These are phyloP conservation scores for Acromyrmex charruanus DNA, from an alignment of 1,140 invertebrate genomes.

Conservation along the genomic window DNA sequence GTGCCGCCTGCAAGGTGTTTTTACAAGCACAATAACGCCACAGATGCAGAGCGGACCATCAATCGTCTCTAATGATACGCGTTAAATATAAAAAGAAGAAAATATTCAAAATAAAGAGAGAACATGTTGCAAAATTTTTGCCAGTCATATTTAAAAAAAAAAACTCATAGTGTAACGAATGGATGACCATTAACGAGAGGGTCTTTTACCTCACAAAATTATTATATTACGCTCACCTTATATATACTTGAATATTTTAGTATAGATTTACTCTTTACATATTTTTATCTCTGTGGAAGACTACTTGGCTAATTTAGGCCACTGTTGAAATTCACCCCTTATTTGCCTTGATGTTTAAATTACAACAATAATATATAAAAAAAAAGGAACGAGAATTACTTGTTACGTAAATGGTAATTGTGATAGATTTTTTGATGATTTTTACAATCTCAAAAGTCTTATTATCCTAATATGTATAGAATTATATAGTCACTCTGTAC, in stretches of 20 bases:
- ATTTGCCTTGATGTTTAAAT: constrained; percentile 87
- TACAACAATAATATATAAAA: constrained; percentile 85
- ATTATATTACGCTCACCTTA: constrained; percentile 86
- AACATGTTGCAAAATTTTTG: constrained; percentile 77
- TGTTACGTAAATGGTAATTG: constrained; percentile 87
- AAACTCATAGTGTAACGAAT: constrained; percentile 77
- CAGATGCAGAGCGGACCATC: constrained; percentile 61
- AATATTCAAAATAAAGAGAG: constrained; percentile 69
- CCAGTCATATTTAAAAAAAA: constrained; percentile 77
- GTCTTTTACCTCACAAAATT: constrained; percentile 86
- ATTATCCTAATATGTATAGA: constrained; percentile 86
- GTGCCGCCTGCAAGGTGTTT: constrained; percentile 67
- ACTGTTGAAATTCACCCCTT: constrained; percentile 87
- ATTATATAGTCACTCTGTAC: constrained; percentile 85
- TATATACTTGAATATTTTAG: constrained; percentile 87
- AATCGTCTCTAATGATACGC: constrained; percentile 70
- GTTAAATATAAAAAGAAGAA: constrained; percentile 71
- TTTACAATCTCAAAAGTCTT: constrained; percentile 88
- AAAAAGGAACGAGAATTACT: constrained; percentile 83
- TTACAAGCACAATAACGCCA: constrained; percentile 74
- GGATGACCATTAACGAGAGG: constrained; percentile 84
- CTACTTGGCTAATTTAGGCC: constrained; percentile 87
- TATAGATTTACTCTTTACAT: constrained; percentile 88
- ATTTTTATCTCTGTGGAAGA: constrained; percentile 87
- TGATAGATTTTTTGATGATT: constrained; percentile 88